Evolutionary conservation across 2,888 invertebrate species (phyloP).

Genomic region (Ommatoiulus sabulosus): DNA sequence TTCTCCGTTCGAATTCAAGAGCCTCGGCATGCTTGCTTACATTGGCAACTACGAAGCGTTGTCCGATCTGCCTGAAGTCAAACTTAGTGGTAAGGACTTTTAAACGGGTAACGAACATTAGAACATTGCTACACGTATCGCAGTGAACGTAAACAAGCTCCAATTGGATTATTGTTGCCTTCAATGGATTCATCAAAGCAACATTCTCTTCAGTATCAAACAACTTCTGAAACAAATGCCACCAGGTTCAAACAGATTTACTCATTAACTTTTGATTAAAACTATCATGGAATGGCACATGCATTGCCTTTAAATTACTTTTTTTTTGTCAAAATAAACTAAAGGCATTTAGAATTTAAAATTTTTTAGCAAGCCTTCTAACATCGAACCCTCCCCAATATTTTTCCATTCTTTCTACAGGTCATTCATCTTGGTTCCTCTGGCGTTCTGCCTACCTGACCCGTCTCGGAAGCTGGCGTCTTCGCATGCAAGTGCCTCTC

Average conservation of each 20-base stretch:
- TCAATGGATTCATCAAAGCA: too few relatives aligned
- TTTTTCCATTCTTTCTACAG: slow-evolving; percentile 61
- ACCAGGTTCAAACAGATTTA: too few relatives aligned
- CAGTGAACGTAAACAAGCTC: not conserved
- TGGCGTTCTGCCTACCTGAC: slow-evolving; percentile 69
- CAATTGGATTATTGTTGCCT: not conserved
- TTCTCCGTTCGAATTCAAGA: slow-evolving; percentile 64
- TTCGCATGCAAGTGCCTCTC: slow-evolving; percentile 68
- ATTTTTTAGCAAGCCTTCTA: not conserved
- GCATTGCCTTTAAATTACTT: not conserved
- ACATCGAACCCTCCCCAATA: too few relatives aligned
- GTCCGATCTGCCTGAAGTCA: slow-evolving; percentile 67
- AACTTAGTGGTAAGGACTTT: slow-evolving; percentile 65
- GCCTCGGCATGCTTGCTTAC: slow-evolving; percentile 68
- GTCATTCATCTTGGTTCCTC: slow-evolving; percentile 68
- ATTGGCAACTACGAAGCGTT: slow-evolving; percentile 67
- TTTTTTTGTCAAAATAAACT: too few relatives aligned
- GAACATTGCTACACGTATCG: not conserved
- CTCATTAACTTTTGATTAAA: too few relatives aligned
- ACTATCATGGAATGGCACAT: too few relatives aligned
- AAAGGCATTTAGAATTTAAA: not conserved
- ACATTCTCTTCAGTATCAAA: too few relatives aligned
- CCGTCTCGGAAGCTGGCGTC: slow-evolving; percentile 68
- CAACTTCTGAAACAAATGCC: too few relatives aligned
- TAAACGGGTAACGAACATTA: not conserved